Percentiles rank a stretch among this genome's conserved stretches.
phyloP scores from a whole-genome alignment of 2,888 invertebrate species.

The Carterocephalus palaemon region DNA sequence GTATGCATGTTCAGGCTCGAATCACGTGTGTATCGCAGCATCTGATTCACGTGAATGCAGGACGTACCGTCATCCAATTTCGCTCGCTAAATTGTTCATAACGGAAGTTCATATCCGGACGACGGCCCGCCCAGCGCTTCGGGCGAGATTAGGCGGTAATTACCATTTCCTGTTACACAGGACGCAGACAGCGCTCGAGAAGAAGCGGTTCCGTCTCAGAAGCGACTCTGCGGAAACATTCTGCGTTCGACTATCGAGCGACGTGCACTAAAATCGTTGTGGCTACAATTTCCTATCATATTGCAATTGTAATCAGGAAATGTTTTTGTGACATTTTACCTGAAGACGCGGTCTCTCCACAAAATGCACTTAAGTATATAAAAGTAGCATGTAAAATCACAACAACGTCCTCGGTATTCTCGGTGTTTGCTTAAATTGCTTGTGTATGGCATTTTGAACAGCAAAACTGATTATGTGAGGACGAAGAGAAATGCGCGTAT shows the following conservation, averaged over 20 bases:
- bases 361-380: constrained; percentile 10
- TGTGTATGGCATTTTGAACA: constrained; percentile 44
- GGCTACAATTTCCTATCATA: constrained; percentile 35
- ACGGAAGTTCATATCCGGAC: constrained; percentile 92
- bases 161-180: constrained; percentile 77
- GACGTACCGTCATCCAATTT: constrained; percentile 79
- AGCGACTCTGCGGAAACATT: constrained; percentile 44
- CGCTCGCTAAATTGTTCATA: constrained; percentile 88
- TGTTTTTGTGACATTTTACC: constrained; percentile 3
- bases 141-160: constrained; percentile 80
- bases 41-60: constrained; percentile 63
- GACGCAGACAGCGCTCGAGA: constrained; percentile 65
- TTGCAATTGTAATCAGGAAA: constrained; percentile 32
- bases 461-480: constrained; percentile 71
- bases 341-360: constrained; percentile 1
- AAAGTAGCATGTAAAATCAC: constrained; percentile 10
- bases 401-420: constrained; percentile 39
- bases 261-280: constrained; percentile 51
- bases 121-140: constrained; percentile 73
- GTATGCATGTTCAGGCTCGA: constrained; percentile 37
- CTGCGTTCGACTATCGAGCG: constrained; percentile 40
- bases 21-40: constrained; percentile 53
- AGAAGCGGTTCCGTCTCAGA: constrained; percentile 49
- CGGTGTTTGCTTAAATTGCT: constrained; percentile 53
- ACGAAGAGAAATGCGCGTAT: constrained; percentile 56